Base-by-base conservation (phyloP, 1,140 invertebrate genomes). In the Tetranychus cinnabarinus region DNA sequence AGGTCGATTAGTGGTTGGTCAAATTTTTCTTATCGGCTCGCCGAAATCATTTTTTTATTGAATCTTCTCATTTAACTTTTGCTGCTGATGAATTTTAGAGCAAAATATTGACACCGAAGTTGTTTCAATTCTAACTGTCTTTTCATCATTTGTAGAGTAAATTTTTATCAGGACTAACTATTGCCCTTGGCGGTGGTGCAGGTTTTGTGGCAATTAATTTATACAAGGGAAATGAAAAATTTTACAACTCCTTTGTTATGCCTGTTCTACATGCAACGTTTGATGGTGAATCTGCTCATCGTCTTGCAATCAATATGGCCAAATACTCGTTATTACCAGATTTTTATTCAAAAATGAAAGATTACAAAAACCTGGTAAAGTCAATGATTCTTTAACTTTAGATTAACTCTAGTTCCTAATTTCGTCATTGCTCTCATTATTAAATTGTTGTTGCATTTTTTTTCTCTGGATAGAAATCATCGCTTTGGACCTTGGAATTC, bases 401-500 rank as follows among this genome's bases (percentile, higher is more conserved):
- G 12, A 36, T 56, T 8, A 2, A 3, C 12, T 56, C 35, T 34
- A 1, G 2, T 23, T 23, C 6, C 15, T 15, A 50, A 50, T 23
- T 23, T 23, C 15, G 8, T 8, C 45, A 46, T 8, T 46, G 7
- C 15, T 46, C 7, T 46, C 45, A 46, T 15, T 46, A 46, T 15
- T 46, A 46, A 46, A 10, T 46, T 46, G 8, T 10, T 10, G 45
- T 52, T 52, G 5, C 15, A 7, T 23, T 52, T 5, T 52, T 52
- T 52, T 23, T 52, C 56, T 59, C 23, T 23, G 3, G 4, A 13
- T 60, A 84, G 81, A 77, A 77, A 69, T 81, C 81, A 0, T 77
- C 73, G 55, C 73, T 95, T 39, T 83, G 85, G 69, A 77, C 78
- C 35, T 71, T 81, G 13, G 36, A 64, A 13, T 82, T 97, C 56